Base-by-base conservation (phyloP, 2,113 vertebrate species). In the Prionailurus bengalensis region DNA sequence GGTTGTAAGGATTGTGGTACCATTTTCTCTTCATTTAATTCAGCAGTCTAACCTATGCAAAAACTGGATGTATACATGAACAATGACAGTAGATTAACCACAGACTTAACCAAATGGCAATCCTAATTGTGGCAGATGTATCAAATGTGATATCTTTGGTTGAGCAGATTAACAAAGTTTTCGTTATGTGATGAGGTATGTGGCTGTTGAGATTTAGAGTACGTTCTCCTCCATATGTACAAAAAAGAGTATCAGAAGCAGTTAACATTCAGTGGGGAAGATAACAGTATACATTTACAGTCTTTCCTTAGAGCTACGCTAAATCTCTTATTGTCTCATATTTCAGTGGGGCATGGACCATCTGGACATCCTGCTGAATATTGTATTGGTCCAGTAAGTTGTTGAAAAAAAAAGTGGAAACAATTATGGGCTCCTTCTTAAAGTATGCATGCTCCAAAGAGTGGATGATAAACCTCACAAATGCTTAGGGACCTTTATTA, bases 11-110 rank as follows among this genome's bases (percentile, higher is more conserved):
- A 63, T 29, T 48, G 10, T 82, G 48, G 5, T 25, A 71, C 58
- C 17, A 91, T 80, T 78, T 63, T 31, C 61, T 92, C 14, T 71
- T 58, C 51, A 85, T 91, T 92, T 70, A 79, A 86, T 68, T 73
- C 42, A 31, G 15, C 83, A n/a, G 13, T 80, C 53, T 95, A 73
- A 17, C 21, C 17, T 79, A 21, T 80, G 15, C 15, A 63, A n/a
- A 79, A 96, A 55, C 2, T 17, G 81, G 42, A 58, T 31, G 15
- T 63, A 73, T 45, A 74, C 36, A 29, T 82, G 15, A 82, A 66
- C 66, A 12, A 82, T 92, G 19, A 51, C 19, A 71, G 31, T 53
- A 29, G 11, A 55, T 81, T 92, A 73, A 65, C 65, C 76, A 53
- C 19, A 87, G 16, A 81, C 11, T 71, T 65, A 88, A 82, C 23